A percentile compares a stretch with the other conserved stretches of the same genome.
Evolutionary conservation across 2,113 vertebrate genomes (phyloP).

Genomic region (Brachirus orientalis): DNA sequence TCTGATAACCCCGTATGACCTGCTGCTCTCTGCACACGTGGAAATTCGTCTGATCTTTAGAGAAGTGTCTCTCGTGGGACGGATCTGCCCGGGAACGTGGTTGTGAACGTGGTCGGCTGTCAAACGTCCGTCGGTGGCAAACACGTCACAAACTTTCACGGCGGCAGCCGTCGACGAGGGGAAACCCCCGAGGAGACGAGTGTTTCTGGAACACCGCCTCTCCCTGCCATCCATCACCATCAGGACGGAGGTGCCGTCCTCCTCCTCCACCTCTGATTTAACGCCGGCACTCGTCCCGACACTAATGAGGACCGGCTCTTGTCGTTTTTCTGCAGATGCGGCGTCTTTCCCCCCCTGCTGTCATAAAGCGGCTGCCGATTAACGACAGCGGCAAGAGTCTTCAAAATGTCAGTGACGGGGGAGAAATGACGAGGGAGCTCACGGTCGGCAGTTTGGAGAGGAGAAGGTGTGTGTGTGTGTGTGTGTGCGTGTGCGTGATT

Average conservation of each 20-base stretch:
- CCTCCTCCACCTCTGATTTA: slow-evolving; percentile 43
- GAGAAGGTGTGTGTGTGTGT: neutral
- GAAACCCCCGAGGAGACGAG: slow-evolving; percentile 23
- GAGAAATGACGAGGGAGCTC: slow-evolving; percentile 32
- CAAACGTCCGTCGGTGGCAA: slow-evolving; percentile 41
- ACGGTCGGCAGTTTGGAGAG: slow-evolving; percentile 35
- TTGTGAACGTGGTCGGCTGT: slow-evolving; percentile 10
- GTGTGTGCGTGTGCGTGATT: slow-evolving; percentile 22
- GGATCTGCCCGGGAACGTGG: too few relatives aligned
- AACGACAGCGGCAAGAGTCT: slow-evolving; percentile 22
- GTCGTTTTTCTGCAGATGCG: slow-evolving; percentile 49
- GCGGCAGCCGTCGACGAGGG: slow-evolving; percentile 1
- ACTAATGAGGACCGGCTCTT: slow-evolving; percentile 59
- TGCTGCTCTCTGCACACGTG: too few relatives aligned
- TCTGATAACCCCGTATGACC: too few relatives aligned
- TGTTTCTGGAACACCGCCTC: slow-evolving; percentile 11
- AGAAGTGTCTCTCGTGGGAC: too few relatives aligned
- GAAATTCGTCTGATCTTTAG: too few relatives aligned
- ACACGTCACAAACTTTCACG: too few relatives aligned
- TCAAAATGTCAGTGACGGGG: slow-evolving; percentile 43
- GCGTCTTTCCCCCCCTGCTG: slow-evolving; percentile 3
- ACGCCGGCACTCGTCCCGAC: slow-evolving; percentile 49
- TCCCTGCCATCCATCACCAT: slow-evolving; percentile 55
- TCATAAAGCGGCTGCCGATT: slow-evolving; percentile 38
- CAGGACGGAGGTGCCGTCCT: slow-evolving; percentile 42